Base-by-base conservation (phyloP, 2,888 invertebrate species). In the Salpingus planirostris region DNA sequence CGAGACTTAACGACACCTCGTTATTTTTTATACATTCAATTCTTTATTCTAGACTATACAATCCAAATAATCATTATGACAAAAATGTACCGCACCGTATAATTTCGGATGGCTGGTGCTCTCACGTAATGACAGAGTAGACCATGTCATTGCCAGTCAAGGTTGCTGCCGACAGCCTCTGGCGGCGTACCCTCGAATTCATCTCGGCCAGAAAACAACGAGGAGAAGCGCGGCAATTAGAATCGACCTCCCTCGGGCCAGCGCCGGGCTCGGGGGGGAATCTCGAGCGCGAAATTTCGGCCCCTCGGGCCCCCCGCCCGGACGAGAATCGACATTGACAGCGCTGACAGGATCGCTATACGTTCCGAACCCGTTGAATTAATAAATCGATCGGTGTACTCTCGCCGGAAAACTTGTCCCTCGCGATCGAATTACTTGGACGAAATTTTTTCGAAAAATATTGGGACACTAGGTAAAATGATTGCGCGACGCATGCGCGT, bases 11-110 rank as follows among this genome's bases (percentile, higher is more conserved):
- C 49, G 50, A 54, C 52, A 54, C 50, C 52, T 52, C 43, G 55
- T 55, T 54, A 53, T 55, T 55, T 55, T 52, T 52, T 50, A 46
- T 49, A 43, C 35, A 45, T 39, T 37, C 46, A 44, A 48, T 47
- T 51, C 46, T 52, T 48, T 46, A 46, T 49, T 41, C 42, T 46
- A 45, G 46, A 51, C 57, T 46, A 54, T 52, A 50, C 52, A 55
- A 57, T 57, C 55, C 57, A 52, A 55, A 59, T 55, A 60, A 56
- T 57, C 57, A 60, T 60, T 57, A 58, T 56, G 55, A 55, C 57
- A 57, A 59, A 60, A 59, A 58, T 55, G 53, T 43, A 47, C 42
- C 46, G 47, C 49, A 52, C 50, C 43, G 46, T 60, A 59, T 60
- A 60, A 60, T 60, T 60, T 60, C 42, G 47, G 50, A 52, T 51